Percentiles rank a stretch among this genome's conserved stretches.
Evolutionary conservation across 1,140 invertebrate species (phyloP).

Genomic region (Philotrypesis tridentata): DNA sequence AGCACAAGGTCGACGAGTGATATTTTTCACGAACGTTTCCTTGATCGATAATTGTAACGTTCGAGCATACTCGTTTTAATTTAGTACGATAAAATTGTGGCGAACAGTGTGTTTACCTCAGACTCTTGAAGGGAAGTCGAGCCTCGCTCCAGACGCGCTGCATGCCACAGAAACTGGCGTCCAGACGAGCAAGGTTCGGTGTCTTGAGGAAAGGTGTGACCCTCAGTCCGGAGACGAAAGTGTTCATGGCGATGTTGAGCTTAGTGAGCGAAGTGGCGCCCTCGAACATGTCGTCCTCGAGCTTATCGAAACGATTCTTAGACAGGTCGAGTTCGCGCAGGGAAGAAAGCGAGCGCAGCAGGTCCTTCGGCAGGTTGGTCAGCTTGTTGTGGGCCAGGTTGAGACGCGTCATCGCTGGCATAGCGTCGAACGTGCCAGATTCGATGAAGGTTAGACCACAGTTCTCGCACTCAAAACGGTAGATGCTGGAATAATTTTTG

Average conservation of each 20-base stretch:
- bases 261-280: conserved; percentile 75
- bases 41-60: neutral
- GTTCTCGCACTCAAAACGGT: conserved; percentile 80
- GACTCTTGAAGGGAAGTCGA: conserved; percentile 43
- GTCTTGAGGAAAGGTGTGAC: conserved; percentile 79
- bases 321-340: conserved; percentile 81
- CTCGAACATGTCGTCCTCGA: conserved; percentile 78
- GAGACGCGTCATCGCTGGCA: conserved; percentile 78
- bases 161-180: conserved; percentile 80
- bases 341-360: conserved; percentile 74
- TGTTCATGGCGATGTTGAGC: conserved; percentile 82
- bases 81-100: neutral
- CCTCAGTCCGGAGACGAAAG: conserved; percentile 77
- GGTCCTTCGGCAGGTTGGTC: conserved; percentile 59
- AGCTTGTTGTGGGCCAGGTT: conserved; percentile 78
- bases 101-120: conserved; percentile 39
- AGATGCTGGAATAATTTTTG: conserved; percentile 72
- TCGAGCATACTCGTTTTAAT: neutral
- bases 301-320: conserved; percentile 76
- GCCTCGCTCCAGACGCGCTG: conserved; percentile 78
- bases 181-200: conserved; percentile 74
- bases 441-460: conserved; percentile 78
- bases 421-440: conserved; percentile 78
- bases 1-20: neutral
- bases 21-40: neutral